These are phyloP conservation scores for Synaphobranchus kaupii DNA, from an alignment of 2,797 vertebrate genomes.

Conservation along the genomic window DNA sequence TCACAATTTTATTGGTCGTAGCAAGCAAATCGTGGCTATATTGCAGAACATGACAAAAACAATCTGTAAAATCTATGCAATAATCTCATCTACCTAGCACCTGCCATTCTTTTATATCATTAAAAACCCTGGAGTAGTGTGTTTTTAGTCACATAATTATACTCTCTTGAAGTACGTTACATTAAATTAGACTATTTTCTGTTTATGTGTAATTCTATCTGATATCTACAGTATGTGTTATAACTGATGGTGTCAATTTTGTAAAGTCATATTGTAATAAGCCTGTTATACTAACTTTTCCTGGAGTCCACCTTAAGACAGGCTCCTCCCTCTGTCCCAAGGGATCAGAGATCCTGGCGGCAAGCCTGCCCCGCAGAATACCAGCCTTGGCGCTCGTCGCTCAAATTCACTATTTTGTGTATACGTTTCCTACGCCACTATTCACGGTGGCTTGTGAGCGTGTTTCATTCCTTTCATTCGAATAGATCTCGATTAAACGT, in stretches of 20 bases:
- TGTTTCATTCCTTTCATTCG: too few relatives aligned
- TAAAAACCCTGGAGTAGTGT: background rate
- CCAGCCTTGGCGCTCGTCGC: conserved; percentile 3
- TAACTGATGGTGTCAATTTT: background rate
- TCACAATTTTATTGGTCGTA: background rate
- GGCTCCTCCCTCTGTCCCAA: conserved; percentile 32
- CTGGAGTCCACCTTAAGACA: conserved; percentile 62
- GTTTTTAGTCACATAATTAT: background rate
- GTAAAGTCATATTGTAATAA: background rate
- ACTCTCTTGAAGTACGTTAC: background rate
- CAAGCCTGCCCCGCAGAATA: conserved; percentile 32
- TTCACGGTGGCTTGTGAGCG: background rate
- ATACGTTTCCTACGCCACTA: background rate
- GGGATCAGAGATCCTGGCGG: conserved; percentile 16
- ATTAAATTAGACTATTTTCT: background rate
- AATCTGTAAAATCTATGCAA: background rate
- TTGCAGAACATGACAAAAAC: background rate
- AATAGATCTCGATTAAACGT: background rate
- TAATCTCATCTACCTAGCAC: background rate
- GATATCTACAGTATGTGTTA: background rate
- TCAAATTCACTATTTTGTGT: conserved; percentile 16
- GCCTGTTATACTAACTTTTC: background rate
- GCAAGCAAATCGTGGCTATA: background rate
- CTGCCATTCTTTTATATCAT: background rate
- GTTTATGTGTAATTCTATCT: background rate